These are phyloP conservation scores for Clupea harengus DNA, from an alignment of 2,113 vertebrate genomes.

Conservation along the genomic window DNA sequence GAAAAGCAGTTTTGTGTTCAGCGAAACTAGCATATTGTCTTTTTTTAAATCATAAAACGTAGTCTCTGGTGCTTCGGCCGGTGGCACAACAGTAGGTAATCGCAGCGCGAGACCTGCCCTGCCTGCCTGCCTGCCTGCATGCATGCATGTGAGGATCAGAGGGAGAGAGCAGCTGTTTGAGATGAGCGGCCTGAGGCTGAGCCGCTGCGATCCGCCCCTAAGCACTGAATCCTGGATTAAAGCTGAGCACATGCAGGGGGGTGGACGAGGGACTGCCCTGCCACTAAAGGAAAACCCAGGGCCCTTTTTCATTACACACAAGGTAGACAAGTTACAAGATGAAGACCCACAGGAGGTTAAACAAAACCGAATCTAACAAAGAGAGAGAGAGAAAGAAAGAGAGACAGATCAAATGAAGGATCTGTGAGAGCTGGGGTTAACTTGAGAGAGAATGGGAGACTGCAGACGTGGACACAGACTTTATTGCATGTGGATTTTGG, in stretches of 20 bases:
- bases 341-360: neutral
- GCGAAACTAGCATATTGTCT: neutral
- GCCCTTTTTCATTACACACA: neutral
- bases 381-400: neutral
- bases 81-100: constrained; percentile 54
- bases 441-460: neutral
- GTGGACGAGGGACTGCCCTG: neutral
- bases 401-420: neutral
- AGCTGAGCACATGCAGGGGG: neutral
- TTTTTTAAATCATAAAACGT: neutral
- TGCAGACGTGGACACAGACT: neutral
- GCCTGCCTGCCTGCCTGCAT: neutral
- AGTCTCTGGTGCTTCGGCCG: neutral
- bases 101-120: constrained; percentile 64
- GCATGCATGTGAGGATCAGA: constrained; percentile 66
- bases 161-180: constrained; percentile 65
- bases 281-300: constrained; percentile 19
- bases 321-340: neutral
- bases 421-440: neutral
- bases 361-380: neutral
- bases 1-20: neutral
- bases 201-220: constrained; percentile 51
- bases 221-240: constrained; percentile 65
- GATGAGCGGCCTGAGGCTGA: constrained; percentile 55
- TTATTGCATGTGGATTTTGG: neutral